Conservation (phyloP, 2,888 invertebrate species). For the Arctia plantaginis region DNA sequence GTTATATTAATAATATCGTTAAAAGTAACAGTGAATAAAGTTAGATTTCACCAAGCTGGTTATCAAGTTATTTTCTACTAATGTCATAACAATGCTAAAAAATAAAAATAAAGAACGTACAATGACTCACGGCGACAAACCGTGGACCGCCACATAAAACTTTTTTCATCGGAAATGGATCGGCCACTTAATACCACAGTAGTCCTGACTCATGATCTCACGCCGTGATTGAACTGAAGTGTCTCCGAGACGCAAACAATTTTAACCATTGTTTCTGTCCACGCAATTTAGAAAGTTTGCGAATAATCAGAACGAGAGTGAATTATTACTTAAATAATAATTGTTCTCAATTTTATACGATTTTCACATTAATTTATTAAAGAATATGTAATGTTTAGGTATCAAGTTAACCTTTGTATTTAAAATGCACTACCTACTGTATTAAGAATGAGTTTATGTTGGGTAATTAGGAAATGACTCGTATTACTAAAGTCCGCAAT, state of each 20-base stretch:
- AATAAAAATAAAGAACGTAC: constrained; percentile 32
- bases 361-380: not conserved
- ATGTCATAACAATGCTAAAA: constrained; percentile 28
- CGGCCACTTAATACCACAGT: constrained; percentile 56
- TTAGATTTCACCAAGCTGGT: constrained; percentile 8
- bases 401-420: not conserved
- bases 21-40: not conserved
- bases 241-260: constrained; percentile 38
- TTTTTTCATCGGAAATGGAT: constrained; percentile 64
- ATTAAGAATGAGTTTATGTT: not conserved
- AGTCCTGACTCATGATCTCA: constrained; percentile 63
- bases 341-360: constrained; percentile 24
- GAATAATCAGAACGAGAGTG: constrained; percentile 31
- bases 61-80: constrained; percentile 21
- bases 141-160: constrained; percentile 66
- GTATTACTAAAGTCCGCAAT: not conserved
- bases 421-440: not conserved
- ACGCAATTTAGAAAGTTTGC: constrained; percentile 51
- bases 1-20: no score
- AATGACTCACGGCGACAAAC: constrained; percentile 72
- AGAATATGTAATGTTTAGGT: not conserved
- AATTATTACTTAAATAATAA: constrained; percentile 37
- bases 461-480: not conserved
- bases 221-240: constrained; percentile 59
- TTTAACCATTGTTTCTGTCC: constrained; percentile 41